phyloP scores from a whole-genome alignment of 30 jellyfish, hydroid and myxozoan genomes.

The Hydractinia echinata region DNA sequence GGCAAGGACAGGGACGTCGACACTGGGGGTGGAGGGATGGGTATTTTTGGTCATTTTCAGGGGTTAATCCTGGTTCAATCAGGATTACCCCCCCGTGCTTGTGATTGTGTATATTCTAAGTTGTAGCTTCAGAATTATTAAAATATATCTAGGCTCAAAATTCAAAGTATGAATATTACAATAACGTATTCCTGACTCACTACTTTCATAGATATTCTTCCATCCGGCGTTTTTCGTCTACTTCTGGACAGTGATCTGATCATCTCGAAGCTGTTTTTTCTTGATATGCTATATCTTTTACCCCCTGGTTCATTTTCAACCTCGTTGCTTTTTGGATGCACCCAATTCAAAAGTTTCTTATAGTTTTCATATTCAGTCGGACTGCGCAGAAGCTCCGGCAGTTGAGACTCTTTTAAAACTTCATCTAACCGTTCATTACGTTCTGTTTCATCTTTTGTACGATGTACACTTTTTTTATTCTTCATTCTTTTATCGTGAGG shows the following conservation, averaged over 20 bases:
- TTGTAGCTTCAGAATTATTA: no score
- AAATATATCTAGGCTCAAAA: no score
- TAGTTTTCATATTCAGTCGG: slow-evolving; percentile 23
- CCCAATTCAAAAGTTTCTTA: slow-evolving; percentile 23
- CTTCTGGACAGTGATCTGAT: background rate
- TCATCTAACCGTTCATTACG: background rate
- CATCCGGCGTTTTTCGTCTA: slow-evolving; percentile 8
- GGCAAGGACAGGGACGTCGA: no score
- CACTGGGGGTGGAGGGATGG: no score
- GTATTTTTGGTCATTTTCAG: no score
- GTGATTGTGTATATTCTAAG: no score
- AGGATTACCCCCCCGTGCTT: no score
- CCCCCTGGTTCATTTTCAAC: background rate
- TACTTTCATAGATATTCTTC: background rate
- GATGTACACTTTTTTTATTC: background rate
- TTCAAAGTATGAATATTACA: no score
- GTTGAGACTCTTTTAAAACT: slow-evolving; percentile 1
- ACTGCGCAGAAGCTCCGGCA: background rate
- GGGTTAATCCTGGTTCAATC: no score
- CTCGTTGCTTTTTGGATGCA: slow-evolving; percentile 13
- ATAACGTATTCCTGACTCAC: background rate
- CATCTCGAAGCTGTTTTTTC: no score
- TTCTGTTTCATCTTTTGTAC: background rate
- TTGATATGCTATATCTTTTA: no score
- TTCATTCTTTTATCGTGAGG: slow-evolving; percentile 2